Base-by-base conservation (phyloP, 2,113 vertebrate species). In the Zosterops lateralis region DNA sequence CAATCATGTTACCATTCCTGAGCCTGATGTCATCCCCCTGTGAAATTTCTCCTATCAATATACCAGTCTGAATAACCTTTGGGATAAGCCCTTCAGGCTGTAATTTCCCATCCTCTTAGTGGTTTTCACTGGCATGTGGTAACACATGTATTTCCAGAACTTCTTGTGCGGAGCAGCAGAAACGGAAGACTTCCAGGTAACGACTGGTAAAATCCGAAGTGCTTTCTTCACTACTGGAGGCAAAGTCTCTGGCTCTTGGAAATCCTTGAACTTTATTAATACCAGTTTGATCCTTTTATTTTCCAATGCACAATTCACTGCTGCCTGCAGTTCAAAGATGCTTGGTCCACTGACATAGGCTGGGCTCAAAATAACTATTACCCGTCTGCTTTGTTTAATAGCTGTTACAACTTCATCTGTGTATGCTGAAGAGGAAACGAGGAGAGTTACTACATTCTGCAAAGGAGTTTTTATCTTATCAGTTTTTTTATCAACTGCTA, bases 271-370 rank as follows among this genome's bases (percentile, higher is more conserved):
- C 61, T 98, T 97, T 92, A 98, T 95, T 91, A 98, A 95, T 86
- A 98, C 95, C 21, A 98, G 31, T 65, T 98, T 98, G 56, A 98
- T 93, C 10, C 82, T 96, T 50, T 97, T 96, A 57, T 98, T 97
- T 76, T 97, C 97, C 91, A 98, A 64, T 1, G 97, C 97, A 53
- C 97, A 98, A 90, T 98, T 98, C 66, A 99, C 95, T 0, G 98
- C 98, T 64, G 99, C 98, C 93, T 99, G 98, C n/a, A 99, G 96
- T 64, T 98, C 98, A 95, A 99, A 99, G 80, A 99, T 81, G 28
- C 94, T 96, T 56, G 95, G 97, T 91, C 97, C 97, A 0, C 77
- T 97, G 73, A 99, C 24, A 10, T 99, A 99, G 22, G 94, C 96
- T 48, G 97, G 97, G 48, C 98, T 99, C 84, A 99, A 95, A 90